These are phyloP conservation scores for Embidobia sp. DNA, from an alignment of 2,888 invertebrate species.

Conservation along the genomic window DNA sequence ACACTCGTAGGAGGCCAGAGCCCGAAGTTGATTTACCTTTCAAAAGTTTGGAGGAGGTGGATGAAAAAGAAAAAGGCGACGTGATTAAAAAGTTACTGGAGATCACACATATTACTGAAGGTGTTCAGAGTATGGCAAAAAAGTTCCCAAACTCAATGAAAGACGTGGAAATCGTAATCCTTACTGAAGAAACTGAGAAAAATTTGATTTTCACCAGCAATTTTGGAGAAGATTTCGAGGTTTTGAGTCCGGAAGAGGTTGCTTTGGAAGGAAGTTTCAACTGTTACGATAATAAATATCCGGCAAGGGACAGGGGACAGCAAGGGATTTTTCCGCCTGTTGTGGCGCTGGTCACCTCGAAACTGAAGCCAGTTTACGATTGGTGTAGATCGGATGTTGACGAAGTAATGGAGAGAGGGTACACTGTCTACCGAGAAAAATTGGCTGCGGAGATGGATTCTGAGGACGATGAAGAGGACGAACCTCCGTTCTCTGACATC, in stretches of 20 bases:
- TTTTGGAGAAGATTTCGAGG: constrained; percentile 17
- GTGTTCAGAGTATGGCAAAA: constrained; percentile 68
- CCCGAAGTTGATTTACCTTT: constrained; percentile 26
- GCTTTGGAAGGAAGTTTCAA: constrained; percentile 73
- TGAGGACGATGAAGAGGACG: constrained; percentile 65
- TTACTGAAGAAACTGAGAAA: constrained; percentile 53
- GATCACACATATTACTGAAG: constrained; percentile 66
- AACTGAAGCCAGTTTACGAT: constrained; percentile 65
- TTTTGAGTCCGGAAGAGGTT: constrained; percentile 71
- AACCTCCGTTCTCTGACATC: constrained; percentile 66
- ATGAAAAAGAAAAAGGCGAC: constrained; percentile 20
- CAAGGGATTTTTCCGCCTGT: constrained; percentile 74
- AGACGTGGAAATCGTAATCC: constrained; percentile 67
- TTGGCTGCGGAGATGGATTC: too few species aligned
- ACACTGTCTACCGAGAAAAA: too few species aligned
- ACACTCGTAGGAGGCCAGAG: constrained; percentile 73
- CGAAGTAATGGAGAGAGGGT: constrained; percentile 66
- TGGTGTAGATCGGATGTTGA: constrained; percentile 76
- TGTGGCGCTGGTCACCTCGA: constrained; percentile 71
- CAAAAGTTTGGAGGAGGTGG: constrained; percentile 22
- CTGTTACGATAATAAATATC: constrained; percentile 67
- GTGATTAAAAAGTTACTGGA: constrained; percentile 31
- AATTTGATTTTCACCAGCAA: constrained; percentile 48
- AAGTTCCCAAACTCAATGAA: constrained; percentile 73
- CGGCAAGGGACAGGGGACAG: constrained; percentile 67